Evolutionary conservation across 2,797 vertebrate species (phyloP).

Genomic region (Salmo trutta): DNA sequence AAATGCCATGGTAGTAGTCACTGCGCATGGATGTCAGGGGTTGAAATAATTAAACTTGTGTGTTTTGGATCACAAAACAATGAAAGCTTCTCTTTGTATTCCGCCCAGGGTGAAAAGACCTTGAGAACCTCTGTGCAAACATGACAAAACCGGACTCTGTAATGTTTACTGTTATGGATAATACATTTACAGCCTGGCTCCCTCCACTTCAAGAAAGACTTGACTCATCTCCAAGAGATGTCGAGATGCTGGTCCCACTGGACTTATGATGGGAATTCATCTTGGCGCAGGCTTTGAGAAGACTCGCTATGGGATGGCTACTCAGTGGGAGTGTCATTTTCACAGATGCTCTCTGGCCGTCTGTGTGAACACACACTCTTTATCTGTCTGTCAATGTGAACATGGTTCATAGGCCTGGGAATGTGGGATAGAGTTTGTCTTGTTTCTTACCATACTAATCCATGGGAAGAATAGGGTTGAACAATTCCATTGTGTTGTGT

Average conservation of each 20-base stretch:
- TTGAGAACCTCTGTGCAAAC: slow-evolving; percentile 50
- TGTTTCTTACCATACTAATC: background rate
- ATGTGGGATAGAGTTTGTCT: background rate
- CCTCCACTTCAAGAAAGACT: slow-evolving; percentile 58
- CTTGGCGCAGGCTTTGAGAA: slow-evolving; percentile 61
- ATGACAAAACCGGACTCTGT: slow-evolving; percentile 37
- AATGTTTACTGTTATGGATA: slow-evolving; percentile 57
- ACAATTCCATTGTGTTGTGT: background rate
- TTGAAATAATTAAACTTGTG: slow-evolving; percentile 43
- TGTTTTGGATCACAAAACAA: slow-evolving; percentile 44
- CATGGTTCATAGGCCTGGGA: slow-evolving; percentile 49
- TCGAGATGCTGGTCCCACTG: slow-evolving; percentile 53
- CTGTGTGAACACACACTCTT: slow-evolving; percentile 48
- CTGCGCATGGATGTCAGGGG: slow-evolving; percentile 29
- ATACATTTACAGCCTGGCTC: slow-evolving; percentile 52
- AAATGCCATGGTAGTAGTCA: slow-evolving; percentile 51
- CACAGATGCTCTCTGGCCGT: slow-evolving; percentile 51
- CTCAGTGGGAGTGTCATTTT: slow-evolving; percentile 52
- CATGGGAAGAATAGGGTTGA: background rate
- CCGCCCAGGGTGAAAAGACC: slow-evolving; percentile 34
- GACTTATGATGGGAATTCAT: slow-evolving; percentile 69
- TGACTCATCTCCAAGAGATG: slow-evolving; percentile 62
- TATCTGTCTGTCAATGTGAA: slow-evolving; percentile 39
- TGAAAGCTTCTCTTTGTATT: slow-evolving; percentile 37
- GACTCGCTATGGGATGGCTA: slow-evolving; percentile 38